Evolutionary conservation across 1,140 invertebrate genomes (phyloP).

Genomic region (Eueides isabella): DNA sequence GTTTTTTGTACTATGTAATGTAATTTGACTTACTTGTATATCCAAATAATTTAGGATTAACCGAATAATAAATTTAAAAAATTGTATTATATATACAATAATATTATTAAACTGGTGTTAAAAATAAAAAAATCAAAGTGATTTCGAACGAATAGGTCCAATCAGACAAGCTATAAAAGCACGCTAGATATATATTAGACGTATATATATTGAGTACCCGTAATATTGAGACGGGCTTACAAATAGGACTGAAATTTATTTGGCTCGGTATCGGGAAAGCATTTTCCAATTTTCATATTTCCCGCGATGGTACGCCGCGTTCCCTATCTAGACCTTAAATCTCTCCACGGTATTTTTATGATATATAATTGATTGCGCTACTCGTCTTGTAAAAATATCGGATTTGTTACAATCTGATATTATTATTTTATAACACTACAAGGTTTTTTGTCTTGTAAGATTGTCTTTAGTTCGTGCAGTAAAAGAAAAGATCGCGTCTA

Average conservation of each 20-base stretch:
- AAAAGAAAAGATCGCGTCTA: slow-evolving; percentile 3
- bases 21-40: too few relatives aligned
- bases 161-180: slow-evolving; percentile 32
- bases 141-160: slow-evolving; percentile 34
- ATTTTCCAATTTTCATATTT: slow-evolving; percentile 79
- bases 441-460: not conserved
- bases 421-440: not conserved
- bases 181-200: slow-evolving; percentile 24
- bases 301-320: slow-evolving; percentile 53
- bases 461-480: not conserved
- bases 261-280: slow-evolving; percentile 54
- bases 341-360: slow-evolving; percentile 62
- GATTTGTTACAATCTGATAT: not conserved
- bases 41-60: too few relatives aligned
- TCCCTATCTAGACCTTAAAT: slow-evolving; percentile 59
- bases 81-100: too few relatives aligned
- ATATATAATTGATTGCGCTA: slow-evolving; percentile 37
- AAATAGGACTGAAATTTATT: slow-evolving; percentile 70
- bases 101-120: too few relatives aligned
- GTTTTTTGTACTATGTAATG: not conserved
- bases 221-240: slow-evolving; percentile 43
- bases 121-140: slow-evolving; percentile 23
- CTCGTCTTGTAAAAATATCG: not conserved
- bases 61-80: too few relatives aligned
- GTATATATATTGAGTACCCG: slow-evolving; percentile 13